phyloP scores from a whole-genome alignment of 2,888 invertebrate species.

The Andrena flavipes region DNA sequence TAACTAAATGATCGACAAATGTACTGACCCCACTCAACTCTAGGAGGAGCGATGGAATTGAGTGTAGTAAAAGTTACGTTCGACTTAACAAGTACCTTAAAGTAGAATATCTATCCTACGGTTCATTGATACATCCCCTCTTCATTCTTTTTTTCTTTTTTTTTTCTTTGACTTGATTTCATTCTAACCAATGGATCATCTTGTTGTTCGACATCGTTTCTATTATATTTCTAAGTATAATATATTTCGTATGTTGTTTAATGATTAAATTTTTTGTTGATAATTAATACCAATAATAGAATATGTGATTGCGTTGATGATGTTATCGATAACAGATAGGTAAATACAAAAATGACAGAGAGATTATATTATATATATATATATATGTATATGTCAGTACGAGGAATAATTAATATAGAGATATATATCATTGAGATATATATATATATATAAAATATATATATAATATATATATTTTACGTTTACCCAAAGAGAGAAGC shows the following conservation, averaged over 20 bases:
- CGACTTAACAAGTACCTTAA: constrained; percentile 62
- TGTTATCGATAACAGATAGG: constrained; percentile 75
- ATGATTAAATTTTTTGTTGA: constrained; percentile 77
- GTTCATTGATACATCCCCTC: constrained; percentile 67
- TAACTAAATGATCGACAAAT: constrained; percentile 50
- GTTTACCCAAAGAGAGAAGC: constrained; percentile 82
- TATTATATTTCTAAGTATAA: constrained; percentile 72
- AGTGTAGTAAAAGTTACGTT: constrained; percentile 69
- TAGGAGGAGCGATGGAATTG: constrained; percentile 68
- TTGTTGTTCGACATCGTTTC: constrained; percentile 80
- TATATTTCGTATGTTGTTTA: constrained; percentile 76
- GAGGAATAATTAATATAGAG: constrained; percentile 67
- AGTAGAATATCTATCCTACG: constrained; percentile 66
- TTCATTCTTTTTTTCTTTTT: constrained; percentile 32
- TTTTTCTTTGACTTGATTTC: constrained; percentile 81
- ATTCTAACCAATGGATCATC: constrained; percentile 81
- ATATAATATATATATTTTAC: constrained; percentile 80
- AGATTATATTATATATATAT: constrained; percentile 76
- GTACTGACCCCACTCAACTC: constrained; percentile 70
- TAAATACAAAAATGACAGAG: constrained; percentile 74
- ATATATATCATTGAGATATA: constrained; percentile 70
- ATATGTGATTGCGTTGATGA: constrained; percentile 79
- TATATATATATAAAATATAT: constrained; percentile 59
- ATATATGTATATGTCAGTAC: constrained; percentile 66
- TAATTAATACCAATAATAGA: constrained; percentile 75